These are phyloP conservation scores for Patiria pectinifera DNA, from an alignment of 53 echinoderm and acorn worm species.

Conservation along the genomic window DNA sequence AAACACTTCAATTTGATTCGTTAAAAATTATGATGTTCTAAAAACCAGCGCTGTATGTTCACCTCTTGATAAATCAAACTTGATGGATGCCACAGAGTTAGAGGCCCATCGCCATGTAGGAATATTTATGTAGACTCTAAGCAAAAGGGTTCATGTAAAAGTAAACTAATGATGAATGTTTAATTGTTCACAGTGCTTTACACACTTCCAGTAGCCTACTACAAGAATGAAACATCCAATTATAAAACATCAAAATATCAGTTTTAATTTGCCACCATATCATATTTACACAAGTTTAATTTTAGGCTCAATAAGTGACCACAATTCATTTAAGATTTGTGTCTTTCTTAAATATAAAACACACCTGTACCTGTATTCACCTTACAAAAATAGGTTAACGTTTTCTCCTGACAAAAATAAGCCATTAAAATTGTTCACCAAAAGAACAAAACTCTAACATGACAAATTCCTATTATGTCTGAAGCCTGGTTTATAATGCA, in stretches of 20 bases:
- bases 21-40: too few relatives aligned
- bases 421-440: conserved; percentile 8
- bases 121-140: too few relatives aligned
- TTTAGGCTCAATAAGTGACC: conserved; percentile 6
- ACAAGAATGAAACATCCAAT: background rate
- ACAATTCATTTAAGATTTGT: background rate
- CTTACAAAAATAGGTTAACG: conserved; percentile 48
- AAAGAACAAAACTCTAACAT: background rate
- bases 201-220: background rate
- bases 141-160: background rate
- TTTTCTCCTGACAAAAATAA: conserved; percentile 17
- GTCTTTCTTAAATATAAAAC: conserved; percentile 22
- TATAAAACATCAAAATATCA: background rate
- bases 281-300: conserved; percentile 1
- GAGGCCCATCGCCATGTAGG: too few relatives aligned
- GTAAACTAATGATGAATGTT: background rate
- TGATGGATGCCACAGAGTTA: too few relatives aligned
- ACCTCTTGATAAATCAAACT: too few relatives aligned
- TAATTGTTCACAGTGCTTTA: background rate
- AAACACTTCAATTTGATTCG: background rate
- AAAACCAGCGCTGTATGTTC: too few relatives aligned
- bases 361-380: conserved; percentile 11
- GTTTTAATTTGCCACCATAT: background rate
- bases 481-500: background rate
- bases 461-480: background rate